Conservation (phyloP, 1,140 invertebrate genomes). For the Adelges cooleyi region DNA sequence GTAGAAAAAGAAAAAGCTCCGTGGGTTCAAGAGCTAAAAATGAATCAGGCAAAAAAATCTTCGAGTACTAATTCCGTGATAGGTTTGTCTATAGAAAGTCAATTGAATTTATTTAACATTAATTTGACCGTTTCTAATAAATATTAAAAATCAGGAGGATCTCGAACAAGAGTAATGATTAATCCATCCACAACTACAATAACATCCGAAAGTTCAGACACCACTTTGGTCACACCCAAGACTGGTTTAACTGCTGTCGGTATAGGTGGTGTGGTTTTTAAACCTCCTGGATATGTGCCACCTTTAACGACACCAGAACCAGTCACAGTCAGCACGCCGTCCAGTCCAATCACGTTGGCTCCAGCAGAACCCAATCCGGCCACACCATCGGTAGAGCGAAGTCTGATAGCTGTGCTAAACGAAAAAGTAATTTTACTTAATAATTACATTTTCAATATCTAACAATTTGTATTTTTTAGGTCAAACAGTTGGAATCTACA, state of each 20-base stretch:
- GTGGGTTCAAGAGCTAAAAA: constrained; percentile 36
- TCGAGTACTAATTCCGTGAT: constrained; percentile 25
- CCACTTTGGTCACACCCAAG: constrained; percentile 3
- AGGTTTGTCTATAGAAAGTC: not conserved
- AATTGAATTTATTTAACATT: not conserved
- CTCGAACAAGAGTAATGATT: constrained; percentile 19
- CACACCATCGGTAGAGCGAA: not conserved
- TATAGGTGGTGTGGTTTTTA: constrained; percentile 12
- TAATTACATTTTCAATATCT: not conserved
- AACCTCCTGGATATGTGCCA: constrained; percentile 14
- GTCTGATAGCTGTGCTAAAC: not conserved
- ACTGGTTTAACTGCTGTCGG: constrained; percentile 18
- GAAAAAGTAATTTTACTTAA: constrained; percentile 6
- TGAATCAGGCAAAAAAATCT: constrained; percentile 36
- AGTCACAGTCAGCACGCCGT: constrained; percentile 10
- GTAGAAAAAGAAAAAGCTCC: constrained; percentile 30
- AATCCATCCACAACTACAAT: constrained; percentile 13
- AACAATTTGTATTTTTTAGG: constrained; percentile 11
- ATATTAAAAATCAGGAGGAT: not conserved
- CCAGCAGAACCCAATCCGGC: not conserved
- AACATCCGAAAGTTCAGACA: constrained; percentile 15
- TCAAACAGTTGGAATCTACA: constrained; percentile 21
- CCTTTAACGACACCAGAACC: constrained; percentile 3
- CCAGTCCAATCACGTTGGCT: not conserved
- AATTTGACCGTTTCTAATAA: too few species aligned